A percentile compares a stretch with the other conserved stretches of the same genome.
Conservation (phyloP, 2,797 vertebrate species). For the Sebastes matsubarae region DNA sequence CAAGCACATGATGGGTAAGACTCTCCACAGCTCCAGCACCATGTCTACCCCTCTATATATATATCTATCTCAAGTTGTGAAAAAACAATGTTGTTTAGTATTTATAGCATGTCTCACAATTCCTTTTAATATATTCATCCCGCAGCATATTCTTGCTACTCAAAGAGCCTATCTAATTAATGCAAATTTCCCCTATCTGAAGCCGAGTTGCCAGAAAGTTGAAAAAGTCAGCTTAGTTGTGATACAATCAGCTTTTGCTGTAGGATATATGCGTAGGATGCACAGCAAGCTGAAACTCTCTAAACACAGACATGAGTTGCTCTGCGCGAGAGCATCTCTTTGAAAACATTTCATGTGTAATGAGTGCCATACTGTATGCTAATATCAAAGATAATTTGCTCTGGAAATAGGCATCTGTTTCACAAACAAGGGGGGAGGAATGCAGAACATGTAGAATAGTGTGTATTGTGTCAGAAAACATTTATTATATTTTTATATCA, state of each 20-base stretch:
- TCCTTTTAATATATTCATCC: conserved; percentile 72
- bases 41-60: not conserved
- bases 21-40: not conserved
- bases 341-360: conserved; percentile 65
- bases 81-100: conserved; percentile 57
- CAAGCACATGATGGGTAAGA: not conserved
- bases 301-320: conserved; percentile 49
- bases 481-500: not conserved
- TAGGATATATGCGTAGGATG: conserved; percentile 72
- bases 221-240: conserved; percentile 76
- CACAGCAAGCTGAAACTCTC: conserved; percentile 66
- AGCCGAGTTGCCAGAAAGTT: conserved; percentile 76
- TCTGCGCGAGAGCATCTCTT: conserved; percentile 22
- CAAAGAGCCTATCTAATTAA: conserved; percentile 80
- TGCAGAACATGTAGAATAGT: not conserved
- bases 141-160: conserved; percentile 69
- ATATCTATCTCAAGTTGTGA: not conserved
- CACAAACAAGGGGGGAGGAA: not conserved
- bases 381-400: conserved; percentile 43
- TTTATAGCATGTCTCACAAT: conserved; percentile 59
- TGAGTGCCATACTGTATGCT: conserved; percentile 40
- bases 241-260: conserved; percentile 75
- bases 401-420: conserved; percentile 16
- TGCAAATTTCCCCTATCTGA: conserved; percentile 78
- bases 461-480: not conserved